Percentiles rank a stretch among this genome's conserved stretches.
Evolutionary conservation across 2,888 invertebrate genomes (phyloP).

Genomic region (Unio pictorum): DNA sequence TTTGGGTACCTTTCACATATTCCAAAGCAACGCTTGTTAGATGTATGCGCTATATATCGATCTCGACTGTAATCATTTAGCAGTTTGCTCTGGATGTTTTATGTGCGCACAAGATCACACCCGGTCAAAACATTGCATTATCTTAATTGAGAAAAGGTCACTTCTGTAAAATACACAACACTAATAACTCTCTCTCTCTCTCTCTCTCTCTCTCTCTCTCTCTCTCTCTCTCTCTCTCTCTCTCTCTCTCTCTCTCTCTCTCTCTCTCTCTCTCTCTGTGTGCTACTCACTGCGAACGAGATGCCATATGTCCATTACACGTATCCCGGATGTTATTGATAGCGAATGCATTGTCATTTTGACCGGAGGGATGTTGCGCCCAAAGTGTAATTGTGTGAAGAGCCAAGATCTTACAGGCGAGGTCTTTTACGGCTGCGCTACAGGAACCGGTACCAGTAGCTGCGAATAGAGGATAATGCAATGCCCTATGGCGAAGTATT

Average conservation of each 20-base stretch:
- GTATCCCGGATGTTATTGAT: constrained; percentile 48
- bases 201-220: constrained; percentile 11
- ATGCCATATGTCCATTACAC: constrained; percentile 34
- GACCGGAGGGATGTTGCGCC: constrained; percentile 46
- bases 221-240: constrained; percentile 12
- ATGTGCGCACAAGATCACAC: no score
- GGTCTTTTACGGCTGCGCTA: constrained; percentile 15
- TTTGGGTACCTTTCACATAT: no score
- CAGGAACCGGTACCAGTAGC: no score
- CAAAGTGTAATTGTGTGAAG: constrained; percentile 32
- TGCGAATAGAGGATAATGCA: no score
- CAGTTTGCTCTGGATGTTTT: no score
- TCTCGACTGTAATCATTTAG: no score
- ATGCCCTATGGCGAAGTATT: no score
- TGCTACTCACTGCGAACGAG: background rate
- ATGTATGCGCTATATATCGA: no score
- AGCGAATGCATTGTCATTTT: constrained; percentile 45
- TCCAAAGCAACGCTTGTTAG: no score
- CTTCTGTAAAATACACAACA: no score
- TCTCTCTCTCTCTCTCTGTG: constrained; percentile 5
- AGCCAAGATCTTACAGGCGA: constrained; percentile 32
- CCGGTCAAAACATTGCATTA: no score
- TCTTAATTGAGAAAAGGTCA: no score
- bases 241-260: constrained; percentile 7
- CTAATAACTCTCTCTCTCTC: constrained; percentile 1